phyloP scores from a whole-genome alignment of 1,140 invertebrate genomes.

The Ooceraea biroi region DNA sequence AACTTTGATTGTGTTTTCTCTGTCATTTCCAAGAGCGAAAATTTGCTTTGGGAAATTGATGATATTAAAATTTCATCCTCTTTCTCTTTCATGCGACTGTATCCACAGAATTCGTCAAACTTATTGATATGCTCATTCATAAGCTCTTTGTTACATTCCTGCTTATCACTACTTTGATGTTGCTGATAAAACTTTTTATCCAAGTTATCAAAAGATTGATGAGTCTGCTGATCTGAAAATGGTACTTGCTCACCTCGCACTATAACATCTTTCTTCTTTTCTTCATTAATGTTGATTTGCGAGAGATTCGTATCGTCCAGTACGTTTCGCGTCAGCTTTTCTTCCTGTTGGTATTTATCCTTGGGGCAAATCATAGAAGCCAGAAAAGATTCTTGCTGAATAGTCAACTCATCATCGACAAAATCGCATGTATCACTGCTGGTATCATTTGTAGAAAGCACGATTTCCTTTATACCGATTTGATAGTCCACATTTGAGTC shows the following conservation, averaged over 20 bases:
- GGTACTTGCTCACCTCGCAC: conserved; percentile 20
- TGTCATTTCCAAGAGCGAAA: not conserved
- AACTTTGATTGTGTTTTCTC: not conserved
- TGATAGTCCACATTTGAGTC: not conserved
- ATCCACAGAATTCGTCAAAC: not conserved
- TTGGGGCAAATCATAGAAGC: conserved; percentile 1
- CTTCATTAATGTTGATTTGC: not conserved
- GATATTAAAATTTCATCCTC: not conserved
- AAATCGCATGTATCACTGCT: not conserved
- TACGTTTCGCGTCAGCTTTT: conserved; percentile 21
- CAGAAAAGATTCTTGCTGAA: not conserved
- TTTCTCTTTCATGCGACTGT: not conserved
- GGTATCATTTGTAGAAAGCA: not conserved
- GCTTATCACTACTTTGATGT: not conserved
- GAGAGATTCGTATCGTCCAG: not conserved
- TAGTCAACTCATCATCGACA: not conserved
- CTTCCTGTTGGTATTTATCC: conserved; percentile 65
- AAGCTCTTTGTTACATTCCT: not conserved
- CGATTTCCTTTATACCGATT: not conserved
- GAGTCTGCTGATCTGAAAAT: conserved; percentile 32
- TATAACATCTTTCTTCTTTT: not conserved
- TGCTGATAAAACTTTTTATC: conserved; percentile 17
- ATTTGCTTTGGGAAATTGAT: not conserved
- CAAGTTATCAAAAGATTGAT: conserved; percentile 71
- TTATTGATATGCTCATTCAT: conserved; percentile 18